Base-by-base conservation (phyloP, 2,797 vertebrate genomes). In the Carapus acus region DNA sequence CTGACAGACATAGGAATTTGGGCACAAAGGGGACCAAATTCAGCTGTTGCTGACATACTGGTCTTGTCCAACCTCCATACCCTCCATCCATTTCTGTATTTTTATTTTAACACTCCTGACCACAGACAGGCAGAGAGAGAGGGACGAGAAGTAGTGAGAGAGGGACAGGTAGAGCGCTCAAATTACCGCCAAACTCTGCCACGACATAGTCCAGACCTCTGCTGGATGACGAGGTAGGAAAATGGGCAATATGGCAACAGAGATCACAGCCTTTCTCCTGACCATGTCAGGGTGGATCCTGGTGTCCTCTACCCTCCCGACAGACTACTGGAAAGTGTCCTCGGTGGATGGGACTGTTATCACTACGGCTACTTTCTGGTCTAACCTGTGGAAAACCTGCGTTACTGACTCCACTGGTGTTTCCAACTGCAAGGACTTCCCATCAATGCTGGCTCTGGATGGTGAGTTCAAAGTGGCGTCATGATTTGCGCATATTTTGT, bases 291-390 rank as follows among this genome's bases (percentile, higher is more conserved):
- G 94, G 5, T 96, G 92, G 94, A 89, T 96, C 67, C 84, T 96
- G 58, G 86, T 93, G 41, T 92, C 91, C n/a, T 94, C 93, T 71
- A 95, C 93, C 7, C 79, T 96, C 77, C 92, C 92, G 49, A 92
- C 89, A 16, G 93, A 96, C 85, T 96, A 97, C 84, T 97, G 94
- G 94, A 96, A 95, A 71, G 94, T 97, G 53, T 96, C 93, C 19
- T 90, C 89, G 43, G 92, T 94, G 74, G 93, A 95, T 13, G 94
- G 94, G 74, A 95, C 91, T 0, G 94, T 97, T 73, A 97, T 97
- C 86, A 97, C 94, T 75, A 96, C 94, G 1, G 93, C 94, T 24
- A 96, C 94, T 58, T 95, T 90, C 80, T 97, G 91, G 91, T 91
- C 93, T 80, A 97, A 96, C 77, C 85, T 96, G 17, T 97, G 94